Evolutionary conservation across 2,888 invertebrate species (phyloP), one percentile per base, ranked within the genome.

Genomic region (Leptogaster cylindrica): DNA sequence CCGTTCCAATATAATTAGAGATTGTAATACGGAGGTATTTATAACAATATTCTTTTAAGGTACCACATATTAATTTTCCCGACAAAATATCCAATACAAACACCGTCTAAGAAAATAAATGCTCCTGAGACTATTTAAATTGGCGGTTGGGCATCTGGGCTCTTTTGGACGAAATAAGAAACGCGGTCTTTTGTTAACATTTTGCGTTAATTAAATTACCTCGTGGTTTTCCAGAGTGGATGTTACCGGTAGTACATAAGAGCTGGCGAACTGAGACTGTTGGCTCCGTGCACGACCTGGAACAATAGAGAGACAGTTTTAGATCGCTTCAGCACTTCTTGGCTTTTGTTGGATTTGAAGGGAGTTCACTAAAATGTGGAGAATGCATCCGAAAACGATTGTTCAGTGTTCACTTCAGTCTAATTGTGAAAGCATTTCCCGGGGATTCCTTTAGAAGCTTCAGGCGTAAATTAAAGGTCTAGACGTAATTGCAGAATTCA

Each of bases 241-340:
- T 61, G 61, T 61, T 61, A 61, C 61, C 61, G 61, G 41, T 28
- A 44, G 44, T 27, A 61, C 61, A 61, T 61, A 61, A 44, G 61
- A 41, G 44, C 61, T 36, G 61, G 27, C 44, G 61, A 61, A 14
- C 61, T 27, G 44, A 44, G 44, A 28, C 28, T 16, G 44, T 61
- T 31, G 41, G 36, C 20, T 14, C 23, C 36, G 55, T 20, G 18
- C 23, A 55, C 36, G 23, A 39, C 39, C 55, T 55, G 55, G 39
- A 55, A 55, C 31, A 36, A 39, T 20, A 55, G 31, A 55, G 20
- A 55, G n/a, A 36, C 4, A 23, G 36, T 36, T 48, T 55, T 31
- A 52, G 39, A 55, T 23, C 25, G 25, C 23, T 55, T 55, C 55
- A 55, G 39, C 36, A 55, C 36, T 55, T 39, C 55, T 20, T 55